phyloP scores from a whole-genome alignment of 2,888 invertebrate genomes.

The Mystacides longicornis region DNA sequence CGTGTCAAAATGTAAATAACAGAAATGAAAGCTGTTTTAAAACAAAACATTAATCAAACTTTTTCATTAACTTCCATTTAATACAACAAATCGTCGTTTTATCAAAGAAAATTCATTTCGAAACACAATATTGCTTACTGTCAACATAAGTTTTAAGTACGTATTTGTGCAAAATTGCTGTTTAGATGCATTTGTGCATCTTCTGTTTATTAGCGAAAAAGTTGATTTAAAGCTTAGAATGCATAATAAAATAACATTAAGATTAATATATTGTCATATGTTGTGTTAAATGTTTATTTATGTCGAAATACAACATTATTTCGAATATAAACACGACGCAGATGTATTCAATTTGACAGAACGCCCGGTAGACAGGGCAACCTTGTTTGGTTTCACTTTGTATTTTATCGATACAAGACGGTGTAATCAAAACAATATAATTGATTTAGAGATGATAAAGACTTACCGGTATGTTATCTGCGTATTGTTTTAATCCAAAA shows the following conservation, averaged over 20 bases:
- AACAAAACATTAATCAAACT: background rate
- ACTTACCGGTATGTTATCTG: constrained; percentile 2
- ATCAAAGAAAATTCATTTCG: too few species aligned
- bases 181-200: constrained; percentile 1
- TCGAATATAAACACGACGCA: background rate
- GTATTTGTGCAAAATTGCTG: background rate
- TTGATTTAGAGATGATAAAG: background rate
- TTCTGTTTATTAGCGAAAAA: background rate
- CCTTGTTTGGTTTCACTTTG: constrained; percentile 13
- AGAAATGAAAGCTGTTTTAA: background rate
- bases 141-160: background rate
- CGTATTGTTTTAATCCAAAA: constrained; percentile 10
- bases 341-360: constrained; percentile 14
- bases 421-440: background rate
- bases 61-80: too few species aligned
- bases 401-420: background rate
- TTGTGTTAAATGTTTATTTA: background rate
- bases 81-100: too few species aligned
- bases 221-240: background rate
- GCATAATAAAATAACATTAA: too few species aligned
- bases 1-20: too few species aligned
- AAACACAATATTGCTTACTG: too few species aligned
- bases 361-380: constrained; percentile 19
- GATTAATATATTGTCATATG: too few species aligned
- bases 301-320: background rate